phyloP scores from a whole-genome alignment of 2,888 invertebrate species.

The Rhingia campestris region DNA sequence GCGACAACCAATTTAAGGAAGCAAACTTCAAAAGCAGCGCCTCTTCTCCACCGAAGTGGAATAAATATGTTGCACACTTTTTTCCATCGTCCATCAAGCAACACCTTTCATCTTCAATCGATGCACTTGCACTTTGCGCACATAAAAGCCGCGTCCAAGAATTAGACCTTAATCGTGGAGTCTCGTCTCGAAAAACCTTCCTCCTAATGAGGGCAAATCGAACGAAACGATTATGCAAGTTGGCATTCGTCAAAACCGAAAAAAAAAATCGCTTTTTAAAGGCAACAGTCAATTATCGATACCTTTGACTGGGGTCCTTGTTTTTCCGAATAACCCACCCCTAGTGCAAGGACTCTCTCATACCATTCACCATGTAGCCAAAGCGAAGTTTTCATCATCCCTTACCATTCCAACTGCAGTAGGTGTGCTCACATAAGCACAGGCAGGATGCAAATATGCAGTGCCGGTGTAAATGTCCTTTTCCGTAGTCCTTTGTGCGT shows the following conservation, averaged over 20 bases:
- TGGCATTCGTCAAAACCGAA: conserved; percentile 55
- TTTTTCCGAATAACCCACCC: conserved; percentile 33
- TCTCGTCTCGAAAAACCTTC: neutral
- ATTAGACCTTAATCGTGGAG: conserved; percentile 43
- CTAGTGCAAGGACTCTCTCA: conserved; percentile 1
- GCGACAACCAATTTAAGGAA: conserved; percentile 24
- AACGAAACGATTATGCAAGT: conserved; percentile 44
- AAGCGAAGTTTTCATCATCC: conserved; percentile 27
- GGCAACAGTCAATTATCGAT: conserved; percentile 64
- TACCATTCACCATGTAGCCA: conserved; percentile 6
- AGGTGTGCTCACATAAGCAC: neutral
- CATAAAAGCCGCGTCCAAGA: conserved; percentile 15
- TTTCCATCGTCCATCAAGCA: conserved; percentile 34
- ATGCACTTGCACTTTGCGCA: conserved; percentile 54
- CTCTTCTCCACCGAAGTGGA: conserved; percentile 47
- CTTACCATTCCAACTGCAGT: neutral
- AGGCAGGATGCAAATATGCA: conserved; percentile 25
- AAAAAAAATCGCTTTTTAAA: conserved; percentile 32
- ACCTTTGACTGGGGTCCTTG: conserved; percentile 26
- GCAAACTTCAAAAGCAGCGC: conserved; percentile 58
- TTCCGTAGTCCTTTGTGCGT: conserved; percentile 47
- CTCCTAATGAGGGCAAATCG: conserved; percentile 36
- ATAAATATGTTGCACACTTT: conserved; percentile 72
- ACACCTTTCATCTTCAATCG: conserved; percentile 53
- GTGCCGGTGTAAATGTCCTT: conserved; percentile 54